Conservation (phyloP, 2,888 invertebrate species). For the Drosophila koepferae region DNA sequence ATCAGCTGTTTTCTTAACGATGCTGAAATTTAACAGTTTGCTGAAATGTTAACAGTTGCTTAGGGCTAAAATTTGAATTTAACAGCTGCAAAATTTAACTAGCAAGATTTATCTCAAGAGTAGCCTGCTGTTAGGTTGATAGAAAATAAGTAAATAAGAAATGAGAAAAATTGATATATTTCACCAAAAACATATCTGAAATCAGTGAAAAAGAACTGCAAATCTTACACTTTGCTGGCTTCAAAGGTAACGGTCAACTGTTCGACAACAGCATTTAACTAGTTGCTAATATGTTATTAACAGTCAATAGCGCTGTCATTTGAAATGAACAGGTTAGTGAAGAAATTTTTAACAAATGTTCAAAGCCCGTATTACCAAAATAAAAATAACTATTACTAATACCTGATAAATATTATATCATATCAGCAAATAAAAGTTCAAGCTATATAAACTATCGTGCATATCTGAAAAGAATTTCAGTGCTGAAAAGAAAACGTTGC, state of each 20-base stretch:
- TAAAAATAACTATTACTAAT: background rate
- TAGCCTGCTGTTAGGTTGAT: too few species aligned
- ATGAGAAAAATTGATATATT: too few species aligned
- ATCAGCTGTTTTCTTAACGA: slow-evolving; percentile 39
- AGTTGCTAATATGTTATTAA: background rate
- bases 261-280: background rate
- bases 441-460: background rate
- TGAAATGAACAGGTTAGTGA: background rate
- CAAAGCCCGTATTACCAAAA: background rate
- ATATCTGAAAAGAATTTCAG: background rate
- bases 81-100: background rate
- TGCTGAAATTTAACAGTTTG: slow-evolving; percentile 1
- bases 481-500: slow-evolving; percentile 14
- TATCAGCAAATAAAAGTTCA: background rate
- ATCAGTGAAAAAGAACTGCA: too few species aligned
- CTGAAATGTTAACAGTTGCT: background rate
- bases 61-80: background rate
- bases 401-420: too few species aligned
- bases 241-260: background rate
- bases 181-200: too few species aligned
- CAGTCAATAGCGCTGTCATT: background rate
- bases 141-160: too few species aligned
- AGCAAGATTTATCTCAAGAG: too few species aligned
- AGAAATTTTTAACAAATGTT: background rate
- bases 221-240: background rate